These are phyloP conservation scores for Haliclona indistincta DNA, from an alignment of 37 sponge, comb jelly and placozoan genomes.

Conservation along the genomic window DNA sequence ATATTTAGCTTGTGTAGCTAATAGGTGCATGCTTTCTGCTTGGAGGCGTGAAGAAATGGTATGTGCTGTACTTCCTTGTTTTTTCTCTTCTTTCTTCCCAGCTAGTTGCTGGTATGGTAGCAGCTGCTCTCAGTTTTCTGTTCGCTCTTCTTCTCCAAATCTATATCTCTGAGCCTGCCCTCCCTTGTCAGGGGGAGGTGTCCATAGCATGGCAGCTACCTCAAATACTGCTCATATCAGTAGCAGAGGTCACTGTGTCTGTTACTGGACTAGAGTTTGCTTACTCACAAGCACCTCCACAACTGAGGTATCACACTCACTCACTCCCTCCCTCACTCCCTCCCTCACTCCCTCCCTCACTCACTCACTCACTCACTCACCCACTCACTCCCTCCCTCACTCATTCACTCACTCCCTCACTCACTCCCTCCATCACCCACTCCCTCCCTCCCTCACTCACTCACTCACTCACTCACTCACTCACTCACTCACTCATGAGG, in stretches of 20 bases:
- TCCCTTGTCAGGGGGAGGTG: slow-evolving; percentile 52
- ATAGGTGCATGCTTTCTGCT: too few relatives aligned
- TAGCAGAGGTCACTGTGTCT: slow-evolving; percentile 65
- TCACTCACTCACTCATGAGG: too few relatives aligned
- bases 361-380: too few relatives aligned
- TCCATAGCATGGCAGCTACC: slow-evolving; percentile 73
- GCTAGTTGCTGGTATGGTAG: slow-evolving; percentile 67
- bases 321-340: too few relatives aligned
- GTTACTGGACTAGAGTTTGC: slow-evolving; percentile 84
- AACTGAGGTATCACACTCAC: slow-evolving; percentile 58
- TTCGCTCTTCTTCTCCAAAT: slow-evolving; percentile 66
- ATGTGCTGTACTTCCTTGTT: neutral
- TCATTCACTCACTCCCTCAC: too few relatives aligned
- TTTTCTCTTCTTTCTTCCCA: neutral
- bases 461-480: too few relatives aligned
- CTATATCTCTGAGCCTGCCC: slow-evolving; percentile 34
- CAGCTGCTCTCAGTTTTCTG: slow-evolving; percentile 64
- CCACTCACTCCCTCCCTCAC: too few relatives aligned
- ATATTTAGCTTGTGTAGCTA: too few relatives aligned
- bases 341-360: too few relatives aligned
- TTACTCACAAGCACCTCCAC: slow-evolving; percentile 75
- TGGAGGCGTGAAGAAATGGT: too few relatives aligned
- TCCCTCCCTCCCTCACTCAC: too few relatives aligned
- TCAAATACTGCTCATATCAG: slow-evolving; percentile 58
- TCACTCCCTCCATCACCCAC: too few relatives aligned